These are phyloP conservation scores for Ptilonorhynchus violaceus DNA, from an alignment of 2,113 vertebrate species.

Conservation along the genomic window DNA sequence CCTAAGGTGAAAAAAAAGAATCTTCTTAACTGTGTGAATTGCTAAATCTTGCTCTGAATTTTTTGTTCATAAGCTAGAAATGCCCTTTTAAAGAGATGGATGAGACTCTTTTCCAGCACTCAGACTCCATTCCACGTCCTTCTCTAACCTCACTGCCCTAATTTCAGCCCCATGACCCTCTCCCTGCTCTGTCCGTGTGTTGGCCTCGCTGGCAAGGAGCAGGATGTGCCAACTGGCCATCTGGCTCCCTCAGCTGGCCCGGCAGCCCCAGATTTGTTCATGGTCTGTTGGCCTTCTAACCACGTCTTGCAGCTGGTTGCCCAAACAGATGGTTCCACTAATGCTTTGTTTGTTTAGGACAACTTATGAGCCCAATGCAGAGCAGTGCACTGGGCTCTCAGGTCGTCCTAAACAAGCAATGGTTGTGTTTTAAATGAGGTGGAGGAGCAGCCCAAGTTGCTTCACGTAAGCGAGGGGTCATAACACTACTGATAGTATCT, in stretches of 20 bases:
- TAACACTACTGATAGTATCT: background rate
- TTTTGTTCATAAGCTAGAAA: background rate
- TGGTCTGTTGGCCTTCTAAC: background rate
- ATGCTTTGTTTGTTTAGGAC: background rate
- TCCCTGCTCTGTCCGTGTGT: background rate
- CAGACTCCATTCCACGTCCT: rapidly evolving
- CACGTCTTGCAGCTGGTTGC: constrained; percentile 8
- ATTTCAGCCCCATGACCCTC: background rate
- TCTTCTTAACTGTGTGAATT: background rate
- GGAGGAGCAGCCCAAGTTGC: background rate
- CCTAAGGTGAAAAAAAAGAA: constrained; percentile 15
- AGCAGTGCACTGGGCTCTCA: background rate
- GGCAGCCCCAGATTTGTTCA: rapidly evolving
- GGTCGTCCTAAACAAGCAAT: background rate
- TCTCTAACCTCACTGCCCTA: background rate
- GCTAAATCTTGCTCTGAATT: background rate
- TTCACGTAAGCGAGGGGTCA: background rate
- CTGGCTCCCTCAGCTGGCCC: background rate
- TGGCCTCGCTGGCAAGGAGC: background rate
- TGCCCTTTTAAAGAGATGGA: rapidly evolving
- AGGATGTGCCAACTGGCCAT: background rate
- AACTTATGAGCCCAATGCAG: background rate
- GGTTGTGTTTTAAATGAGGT: background rate
- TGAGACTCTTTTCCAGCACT: background rate
- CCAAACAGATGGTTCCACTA: background rate